Base-by-base conservation (phyloP, 1,140 invertebrate genomes). In the Neotoxoptera formosana region DNA sequence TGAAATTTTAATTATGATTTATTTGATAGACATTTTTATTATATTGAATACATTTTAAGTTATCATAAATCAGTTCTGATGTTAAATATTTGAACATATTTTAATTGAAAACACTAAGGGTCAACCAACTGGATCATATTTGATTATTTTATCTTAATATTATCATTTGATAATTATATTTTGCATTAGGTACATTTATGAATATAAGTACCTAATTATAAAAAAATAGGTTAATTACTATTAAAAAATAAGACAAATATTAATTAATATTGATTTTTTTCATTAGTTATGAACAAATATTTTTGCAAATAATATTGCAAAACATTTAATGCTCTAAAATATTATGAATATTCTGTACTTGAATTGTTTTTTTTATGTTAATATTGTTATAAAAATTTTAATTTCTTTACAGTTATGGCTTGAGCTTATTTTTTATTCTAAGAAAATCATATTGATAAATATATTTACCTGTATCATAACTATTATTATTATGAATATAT, bases 201-300 rank as follows among this genome's bases (percentile, higher is more conserved):
- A 76, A 76, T 76, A n/a, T 76, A 76, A 76, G 60, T 76, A 76
- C n/a, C 60, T 76, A 76, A 76, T 76, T n/a, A 76, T 76, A 76
- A 76, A 76, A 56, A 76, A 76, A 76, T 76, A 76, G 60, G 60
- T 76, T 76, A 76, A 76, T 76, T 34, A 76, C 14, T n/a, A 76
- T 76, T 76, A 20, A 76, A 67, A n/a, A 76, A 34, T n/a, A 76
- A 76, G 17, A n/a, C n/a, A 11, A 76, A 76, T n/a, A 76, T 76
- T n/a, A 76, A 76, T 76, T 76, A 76, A 76, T 53, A n/a, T n/a
- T 14, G 17, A n/a, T 76, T 76, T 56, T 67, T 67, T 76, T 17
- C n/a, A n/a, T 76, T 76, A 17, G n/a, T 76, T 76, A 17, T 20
- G 4, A 76, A 76, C n/a, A 20, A 76, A 76, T 34, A 76, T 76